Evolutionary conservation across 1,140 invertebrate genomes (phyloP), one percentile per base, ranked within the genome.

Genomic region (Sweltsa coloradensis): DNA sequence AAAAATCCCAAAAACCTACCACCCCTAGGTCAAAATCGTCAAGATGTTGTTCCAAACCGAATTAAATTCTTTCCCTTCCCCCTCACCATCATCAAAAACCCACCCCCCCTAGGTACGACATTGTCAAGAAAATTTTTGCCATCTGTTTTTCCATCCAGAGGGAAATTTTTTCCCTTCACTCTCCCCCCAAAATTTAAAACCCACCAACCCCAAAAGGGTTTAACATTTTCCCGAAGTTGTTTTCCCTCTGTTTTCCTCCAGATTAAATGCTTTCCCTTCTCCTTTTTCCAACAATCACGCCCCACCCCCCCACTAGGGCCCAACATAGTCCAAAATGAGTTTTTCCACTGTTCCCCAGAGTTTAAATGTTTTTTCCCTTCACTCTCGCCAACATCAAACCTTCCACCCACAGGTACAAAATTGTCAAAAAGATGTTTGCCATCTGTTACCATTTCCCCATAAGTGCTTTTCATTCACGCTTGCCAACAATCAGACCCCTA

Each of bases 391-490:
- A 83, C 55, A 79, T 78, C 60, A 55, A 73, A 76, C 31, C 74
- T 46, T 73, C 81, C 18, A 86, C 89, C 0, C 80, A 77, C 0
- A 82, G 87, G 57, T 90, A 86, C 60, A 79, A 86, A 51, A 79
- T 94, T 45, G 71, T 83, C 3, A 93, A 93, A n/a, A n/a, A n/a
- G 66, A 81, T 87, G 24, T 92, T 91, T 62, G 89, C 89, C 2
- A 83, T 93, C 52, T 92, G 87, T 60, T 88, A 92, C 65, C 86
- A 93, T 68, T n/a, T 80, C 87, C 29, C 87, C 91, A 87, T 90
- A 70, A 78, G 81, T 69, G n/a, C 0, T 90, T 92, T 58, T 69
- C 93, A 0, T 93, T 91, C 62, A 77, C 59, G 27, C 62, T 88
- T 34, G 67, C 69, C 22, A 84, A 83, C 55, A 79, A 78, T 60